Base-by-base conservation (phyloP, 2,888 invertebrate species). In the Masnerella sp. region DNA sequence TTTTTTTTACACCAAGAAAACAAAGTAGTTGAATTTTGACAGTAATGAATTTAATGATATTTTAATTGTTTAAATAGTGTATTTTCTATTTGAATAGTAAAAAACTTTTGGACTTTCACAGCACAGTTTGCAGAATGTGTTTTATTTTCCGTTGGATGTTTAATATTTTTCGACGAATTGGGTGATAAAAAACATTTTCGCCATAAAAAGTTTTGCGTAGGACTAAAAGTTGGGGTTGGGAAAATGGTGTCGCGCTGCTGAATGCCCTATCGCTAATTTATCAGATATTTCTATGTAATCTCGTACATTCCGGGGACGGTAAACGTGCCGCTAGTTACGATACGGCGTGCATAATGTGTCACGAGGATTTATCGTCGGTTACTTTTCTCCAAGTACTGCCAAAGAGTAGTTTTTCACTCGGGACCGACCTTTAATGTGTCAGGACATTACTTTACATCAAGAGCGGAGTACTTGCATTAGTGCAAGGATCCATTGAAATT, bases 361-460 rank as follows among this genome's bases (percentile, higher is more conserved):
- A 70, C 52, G 22, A 49, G 47, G 71, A 75, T 75, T 75, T 71
- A 75, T 75, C 54, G 75, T 67, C 75, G 71, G 75, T 75, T 75
- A 71, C 75, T 67, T 71, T 75, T 72, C 68, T 61, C 51, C 69
- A 69, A 75, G 75, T 67, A 65, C 75, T 73, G 72, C 72, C 69
- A 75, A 72, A 65, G 72, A 69, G 65, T 69, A 69, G 69, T 75
- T 73, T 75, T 73, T 73, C 75, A 75, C 69, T 58, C 56, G 72
- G 47, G 9, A 58, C 56, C 72, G 72, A 75, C 75, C 75, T 75
- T 75, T 75, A 71, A 75, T 75, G 75, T 72, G 75, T 72, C 75
- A 72, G 71, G 68, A 71, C 75, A 75, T 75, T 75, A 75, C 71
- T 70, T 75, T 72, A 71, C 75, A 75, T 75, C 71, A 75, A 72